Evolutionary conservation across 1,140 invertebrate species (phyloP).

Genomic region (Asobara japonica): DNA sequence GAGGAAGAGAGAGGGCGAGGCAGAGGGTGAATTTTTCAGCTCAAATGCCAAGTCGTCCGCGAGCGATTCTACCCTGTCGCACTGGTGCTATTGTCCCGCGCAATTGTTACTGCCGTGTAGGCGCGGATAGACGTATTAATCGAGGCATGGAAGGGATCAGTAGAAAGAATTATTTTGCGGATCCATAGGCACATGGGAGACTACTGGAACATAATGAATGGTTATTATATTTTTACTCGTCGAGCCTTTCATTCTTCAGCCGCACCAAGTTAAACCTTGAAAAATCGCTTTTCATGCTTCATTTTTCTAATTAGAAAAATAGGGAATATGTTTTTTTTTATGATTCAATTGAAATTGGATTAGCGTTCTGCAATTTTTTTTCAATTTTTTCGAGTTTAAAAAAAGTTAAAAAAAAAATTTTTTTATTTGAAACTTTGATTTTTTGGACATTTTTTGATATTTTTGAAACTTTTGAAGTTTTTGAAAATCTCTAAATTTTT

Average conservation of each 20-base stretch:
- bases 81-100: neutral
- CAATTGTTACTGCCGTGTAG: slow-evolving; percentile 5
- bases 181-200: neutral
- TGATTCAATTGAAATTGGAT: neutral
- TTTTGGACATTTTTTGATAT: no score
- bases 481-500: no score
- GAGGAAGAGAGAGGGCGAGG: neutral
- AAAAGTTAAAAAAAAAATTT: no score
- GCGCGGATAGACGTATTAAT: slow-evolving; percentile 1
- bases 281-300: slow-evolving; percentile 9
- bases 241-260: neutral
- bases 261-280: neutral
- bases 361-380: no score
- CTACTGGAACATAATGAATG: slow-evolving; percentile 2
- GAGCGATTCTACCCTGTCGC: slow-evolving; percentile 7
- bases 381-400: no score
- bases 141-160: neutral
- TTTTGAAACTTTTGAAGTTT: no score
- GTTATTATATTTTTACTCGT: neutral
- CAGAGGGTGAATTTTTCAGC: neutral
- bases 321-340: neutral
- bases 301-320: neutral
- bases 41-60: slow-evolving; percentile 1
- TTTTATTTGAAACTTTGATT: no score
- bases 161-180: slow-evolving; percentile 2